These are phyloP conservation scores for Gila robusta DNA, from an alignment of 2,797 vertebrate genomes.

Conservation along the genomic window DNA sequence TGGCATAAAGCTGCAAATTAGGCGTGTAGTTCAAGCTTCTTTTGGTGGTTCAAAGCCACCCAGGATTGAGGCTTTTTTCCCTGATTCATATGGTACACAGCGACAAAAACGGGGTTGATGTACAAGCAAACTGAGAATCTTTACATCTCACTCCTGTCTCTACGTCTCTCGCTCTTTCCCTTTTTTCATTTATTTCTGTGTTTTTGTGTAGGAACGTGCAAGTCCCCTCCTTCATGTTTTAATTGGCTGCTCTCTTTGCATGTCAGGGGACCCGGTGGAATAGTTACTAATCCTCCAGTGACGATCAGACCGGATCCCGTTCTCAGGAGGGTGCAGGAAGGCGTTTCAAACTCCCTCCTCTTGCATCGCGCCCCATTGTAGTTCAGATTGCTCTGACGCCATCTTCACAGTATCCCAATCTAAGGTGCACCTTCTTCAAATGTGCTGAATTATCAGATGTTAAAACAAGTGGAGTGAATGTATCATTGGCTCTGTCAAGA, in stretches of 20 bases:
- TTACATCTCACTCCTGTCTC: conserved; percentile 61
- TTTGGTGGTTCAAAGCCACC: conserved; percentile 62
- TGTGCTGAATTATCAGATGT: conserved; percentile 30
- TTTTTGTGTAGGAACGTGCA: conserved; percentile 51
- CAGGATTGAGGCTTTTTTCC: conserved; percentile 55
- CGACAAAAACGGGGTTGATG: conserved; percentile 61
- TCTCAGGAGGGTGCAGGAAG: conserved; percentile 54
- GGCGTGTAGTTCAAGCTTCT: conserved; percentile 57
- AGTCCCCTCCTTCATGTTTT: conserved; percentile 69
- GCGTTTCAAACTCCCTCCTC: conserved; percentile 46
- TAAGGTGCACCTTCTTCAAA: conserved; percentile 40
- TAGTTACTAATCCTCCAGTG: conserved; percentile 68
- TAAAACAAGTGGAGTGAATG: conserved; percentile 41
- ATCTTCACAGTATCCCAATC: conserved; percentile 56
- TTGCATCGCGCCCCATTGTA: conserved; percentile 61
- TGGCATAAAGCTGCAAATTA: conserved; percentile 70
- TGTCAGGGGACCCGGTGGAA: conserved; percentile 64
- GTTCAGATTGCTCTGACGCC: conserved; percentile 54
- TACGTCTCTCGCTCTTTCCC: conserved; percentile 15
- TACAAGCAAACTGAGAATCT: conserved; percentile 65
- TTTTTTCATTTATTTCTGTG: conserved; percentile 30
- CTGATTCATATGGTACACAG: conserved; percentile 52
- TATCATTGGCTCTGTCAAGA: neutral
- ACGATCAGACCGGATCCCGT: conserved; percentile 63
- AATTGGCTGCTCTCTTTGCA: conserved; percentile 72